Conservation (phyloP, 1,140 invertebrate species). For the Caenorhabditis briggsae region DNA sequence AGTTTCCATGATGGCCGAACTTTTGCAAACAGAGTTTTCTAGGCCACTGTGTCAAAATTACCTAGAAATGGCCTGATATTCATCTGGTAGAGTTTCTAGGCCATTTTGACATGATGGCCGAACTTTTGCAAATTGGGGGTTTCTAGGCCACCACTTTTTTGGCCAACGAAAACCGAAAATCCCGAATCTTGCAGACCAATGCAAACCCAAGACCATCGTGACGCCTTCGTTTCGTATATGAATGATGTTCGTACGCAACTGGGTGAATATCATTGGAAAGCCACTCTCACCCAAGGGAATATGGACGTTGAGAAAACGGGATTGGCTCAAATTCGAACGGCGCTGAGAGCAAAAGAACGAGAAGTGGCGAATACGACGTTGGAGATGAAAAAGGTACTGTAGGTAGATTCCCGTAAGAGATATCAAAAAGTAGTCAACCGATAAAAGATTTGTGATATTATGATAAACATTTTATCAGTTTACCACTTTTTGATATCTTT, state of each 20-base stretch:
- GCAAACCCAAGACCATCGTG: conserved; percentile 12
- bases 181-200: not conserved
- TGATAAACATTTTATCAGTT: too few species aligned
- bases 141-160: not conserved
- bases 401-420: not conserved
- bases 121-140: too few species aligned
- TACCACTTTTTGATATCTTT: too few species aligned
- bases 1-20: not conserved
- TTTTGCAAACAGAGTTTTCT: not conserved
- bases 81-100: not conserved
- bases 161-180: not conserved
- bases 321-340: not conserved
- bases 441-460: too few species aligned
- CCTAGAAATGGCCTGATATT: not conserved
- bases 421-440: too few species aligned
- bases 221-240: conserved; percentile 40
- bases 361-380: not conserved
- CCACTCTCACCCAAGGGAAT: not conserved
- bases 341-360: not conserved
- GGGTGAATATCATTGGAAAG: conserved; percentile 31
- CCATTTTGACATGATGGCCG: too few species aligned
- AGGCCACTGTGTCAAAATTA: not conserved
- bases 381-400: conserved; percentile 6
- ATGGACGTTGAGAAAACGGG: not conserved
- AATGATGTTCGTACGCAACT: conserved; percentile 25